phyloP scores from a whole-genome alignment of 2,113 vertebrate genomes.

The Macrotis lagotis region DNA sequence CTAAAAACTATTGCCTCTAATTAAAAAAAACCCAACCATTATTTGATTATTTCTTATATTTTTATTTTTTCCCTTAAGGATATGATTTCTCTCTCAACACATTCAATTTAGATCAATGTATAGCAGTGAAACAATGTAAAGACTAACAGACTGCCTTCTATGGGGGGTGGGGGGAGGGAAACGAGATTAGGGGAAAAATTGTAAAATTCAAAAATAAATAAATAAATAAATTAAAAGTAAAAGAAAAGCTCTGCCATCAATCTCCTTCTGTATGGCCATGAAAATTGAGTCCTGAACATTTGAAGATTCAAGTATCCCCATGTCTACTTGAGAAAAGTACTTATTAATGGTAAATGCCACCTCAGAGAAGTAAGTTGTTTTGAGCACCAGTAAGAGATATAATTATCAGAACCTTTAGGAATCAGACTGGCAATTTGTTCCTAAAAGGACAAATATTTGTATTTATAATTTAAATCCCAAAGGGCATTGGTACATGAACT shows the following conservation, averaged over 20 bases:
- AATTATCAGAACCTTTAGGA: background rate
- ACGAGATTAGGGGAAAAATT: no score
- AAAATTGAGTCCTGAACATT: background rate
- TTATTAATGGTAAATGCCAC: background rate
- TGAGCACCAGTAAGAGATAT: background rate
- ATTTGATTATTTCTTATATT: no score
- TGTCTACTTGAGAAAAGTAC: background rate
- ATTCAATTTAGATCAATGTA: no score
- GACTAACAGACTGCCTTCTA: no score
- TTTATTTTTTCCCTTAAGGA: no score
- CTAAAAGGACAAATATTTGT: background rate
- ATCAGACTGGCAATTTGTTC: background rate
- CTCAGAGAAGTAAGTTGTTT: background rate
- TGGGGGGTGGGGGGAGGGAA: no score
- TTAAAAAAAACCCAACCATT: no score
- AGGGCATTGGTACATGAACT: background rate
- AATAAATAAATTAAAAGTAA: no score
- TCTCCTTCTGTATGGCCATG: background rate
- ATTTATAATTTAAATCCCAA: background rate
- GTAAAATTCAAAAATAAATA: no score
- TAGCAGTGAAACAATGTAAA: no score
- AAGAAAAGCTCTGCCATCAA: background rate
- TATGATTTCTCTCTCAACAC: no score
- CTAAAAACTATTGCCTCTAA: no score
- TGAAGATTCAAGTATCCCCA: background rate